Percentiles rank a stretch among this genome's conserved stretches.
These are phyloP conservation scores for Piaya cayana DNA, from an alignment of 2,113 vertebrate genomes.

Conservation along the genomic window DNA sequence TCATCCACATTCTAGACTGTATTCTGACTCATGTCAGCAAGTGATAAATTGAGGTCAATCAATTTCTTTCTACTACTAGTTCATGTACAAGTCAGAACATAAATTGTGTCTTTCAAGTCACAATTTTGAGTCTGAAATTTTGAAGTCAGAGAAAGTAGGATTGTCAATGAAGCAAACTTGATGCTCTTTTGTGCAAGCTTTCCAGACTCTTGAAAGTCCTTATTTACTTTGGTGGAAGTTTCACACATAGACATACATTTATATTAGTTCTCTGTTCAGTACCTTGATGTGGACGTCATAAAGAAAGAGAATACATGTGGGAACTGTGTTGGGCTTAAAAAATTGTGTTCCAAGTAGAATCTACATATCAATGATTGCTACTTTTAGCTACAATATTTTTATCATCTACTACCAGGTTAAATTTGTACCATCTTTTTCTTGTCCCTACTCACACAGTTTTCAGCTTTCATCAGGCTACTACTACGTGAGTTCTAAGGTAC, in stretches of 20 bases:
- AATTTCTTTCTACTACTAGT: neutral
- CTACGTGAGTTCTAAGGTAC: neutral
- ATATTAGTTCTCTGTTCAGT: neutral
- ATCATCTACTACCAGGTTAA: neutral
- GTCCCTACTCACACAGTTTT: neutral
- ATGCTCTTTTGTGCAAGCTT: neutral
- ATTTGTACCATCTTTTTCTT: neutral
- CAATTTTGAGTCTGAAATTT: neutral
- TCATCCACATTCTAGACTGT: neutral
- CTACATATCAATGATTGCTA: neutral
- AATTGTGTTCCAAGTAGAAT: neutral
- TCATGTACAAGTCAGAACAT: neutral
- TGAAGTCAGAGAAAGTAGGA: neutral
- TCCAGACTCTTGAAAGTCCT: neutral
- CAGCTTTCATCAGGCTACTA: neutral
- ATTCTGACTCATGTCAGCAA: neutral
- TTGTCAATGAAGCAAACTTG: neutral
- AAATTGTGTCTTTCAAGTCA: neutral
- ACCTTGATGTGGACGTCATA: neutral
- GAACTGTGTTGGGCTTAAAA: neutral
- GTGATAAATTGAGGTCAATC: neutral
- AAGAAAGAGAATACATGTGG: rapidly evolving
- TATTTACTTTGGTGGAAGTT: neutral
- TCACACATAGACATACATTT: neutral
- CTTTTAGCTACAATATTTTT: neutral